Base-by-base conservation (phyloP, 2,797 vertebrate genomes). In the Hippopotamyrus pictus region DNA sequence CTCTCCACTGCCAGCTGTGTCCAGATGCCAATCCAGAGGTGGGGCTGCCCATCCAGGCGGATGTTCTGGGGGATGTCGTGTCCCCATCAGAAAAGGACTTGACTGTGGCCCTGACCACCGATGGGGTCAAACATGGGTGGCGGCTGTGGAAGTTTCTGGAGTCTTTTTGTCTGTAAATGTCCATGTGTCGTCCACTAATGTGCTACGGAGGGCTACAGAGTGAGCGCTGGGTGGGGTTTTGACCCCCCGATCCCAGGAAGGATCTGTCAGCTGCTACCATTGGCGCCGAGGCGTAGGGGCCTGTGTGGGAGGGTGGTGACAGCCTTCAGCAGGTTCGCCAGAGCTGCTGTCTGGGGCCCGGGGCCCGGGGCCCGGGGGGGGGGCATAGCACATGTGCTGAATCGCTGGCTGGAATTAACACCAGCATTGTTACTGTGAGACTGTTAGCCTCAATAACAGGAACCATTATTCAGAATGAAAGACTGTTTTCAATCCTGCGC, bases 321-420 rank as follows among this genome's bases (percentile, higher is more conserved):
- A 91, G 90, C 69, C 88, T 90, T 69, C 73, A 6, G 69, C 53
- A 25, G 65, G 22, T 29, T 65, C 33, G 12, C 51, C 53, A 46
- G 8, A 29, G 33, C 69, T 53, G 44, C 17, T 48, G 25, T 25
- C 19, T 51, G 73, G 69, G 86, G 86, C 17, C 54, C 12, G 89
- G 48, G 90, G 37, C 37, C 37, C 44, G 44, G 46, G 46, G 46
- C 7, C 7, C 1, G 11, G 65, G 65, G 48, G 9, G 17, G 1
- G 5, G 54, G 14, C 5, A 76, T 41, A 19, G 37, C 33, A 46
- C 76, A 46, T 12, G 85, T 86, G 89, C 83, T 85, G 37, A 92
- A 91, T 90, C 82, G 88, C 2, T 44, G 65, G 7, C 89, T 87
- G 54, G 83, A 88, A 91, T 91, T 92, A 91, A 92, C 89, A 90